Evolutionary conservation across 2,888 invertebrate species (phyloP).

Genomic region (Morpho helenor): DNA sequence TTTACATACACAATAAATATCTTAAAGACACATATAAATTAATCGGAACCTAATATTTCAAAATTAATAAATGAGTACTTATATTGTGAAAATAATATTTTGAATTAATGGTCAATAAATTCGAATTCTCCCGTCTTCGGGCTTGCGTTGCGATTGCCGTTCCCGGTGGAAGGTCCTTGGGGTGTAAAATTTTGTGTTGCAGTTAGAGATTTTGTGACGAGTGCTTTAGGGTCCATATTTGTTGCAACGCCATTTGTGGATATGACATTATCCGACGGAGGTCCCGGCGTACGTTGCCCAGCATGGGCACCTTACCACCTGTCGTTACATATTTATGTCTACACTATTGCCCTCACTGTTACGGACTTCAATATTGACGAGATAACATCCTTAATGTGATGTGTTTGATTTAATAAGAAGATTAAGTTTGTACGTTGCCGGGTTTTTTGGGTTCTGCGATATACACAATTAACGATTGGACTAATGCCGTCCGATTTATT

Average conservation of each 20-base stretch:
- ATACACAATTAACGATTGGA: conserved; percentile 53
- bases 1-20: conserved; percentile 79
- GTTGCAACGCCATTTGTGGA: conserved; percentile 3
- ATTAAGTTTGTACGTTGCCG: conserved; percentile 66
- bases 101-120: conserved; percentile 80
- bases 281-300: conserved; percentile 71
- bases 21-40: conserved; percentile 79
- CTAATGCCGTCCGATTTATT: conserved; percentile 9
- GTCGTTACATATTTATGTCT: conserved; percentile 80
- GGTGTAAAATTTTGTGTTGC: background rate
- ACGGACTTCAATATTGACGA: conserved; percentile 79
- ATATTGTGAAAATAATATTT: conserved; percentile 80
- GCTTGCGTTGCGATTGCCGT: conserved; percentile 67
- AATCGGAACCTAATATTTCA: conserved; percentile 80
- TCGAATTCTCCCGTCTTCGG: conserved; percentile 79
- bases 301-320: conserved; percentile 78
- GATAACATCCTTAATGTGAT: conserved; percentile 81
- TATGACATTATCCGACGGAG: conserved; percentile 35
- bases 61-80: conserved; percentile 80
- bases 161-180: conserved; percentile 37
- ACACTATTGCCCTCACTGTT: conserved; percentile 79
- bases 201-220: conserved; percentile 23
- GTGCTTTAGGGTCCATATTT: conserved; percentile 39
- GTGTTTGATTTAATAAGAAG: conserved; percentile 81
- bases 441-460: conserved; percentile 51